Evolutionary conservation across 2,888 invertebrate genomes (phyloP), one percentile per base, ranked within the genome.

Genomic region (Dryocosmus kuriphilus): DNA sequence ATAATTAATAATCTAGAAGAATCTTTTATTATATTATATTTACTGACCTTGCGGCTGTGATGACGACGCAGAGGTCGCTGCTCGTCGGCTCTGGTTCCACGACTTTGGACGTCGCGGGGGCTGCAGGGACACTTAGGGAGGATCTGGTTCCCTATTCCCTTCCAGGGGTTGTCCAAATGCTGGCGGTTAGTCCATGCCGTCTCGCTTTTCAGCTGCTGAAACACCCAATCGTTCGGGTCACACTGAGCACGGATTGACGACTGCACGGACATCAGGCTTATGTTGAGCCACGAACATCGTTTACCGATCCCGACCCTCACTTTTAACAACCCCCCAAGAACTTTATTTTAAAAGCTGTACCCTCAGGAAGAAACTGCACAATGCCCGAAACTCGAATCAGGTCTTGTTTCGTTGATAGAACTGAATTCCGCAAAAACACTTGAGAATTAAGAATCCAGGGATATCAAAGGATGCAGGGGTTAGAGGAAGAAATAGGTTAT

Each of bases 41-140:
- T 27, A 88, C 91, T 90, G 84, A 91, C 91, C 91, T 91, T 90
- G 87, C 90, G 91, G 91, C 91, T 91, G 90, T 88, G 85, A 86
- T 81, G 84, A 84, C 84, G 84, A 80, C 82, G 87, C 85, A 86
- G 88, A 88, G 86, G 86, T 88, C 89, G 90, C 87, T 88, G 90
- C 81, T 82, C 84, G 83, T 80, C 85, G 80, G 65, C 77, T 77
- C 79, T 78, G 61, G 77, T 77, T 80, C 73, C 85, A 84, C 82
- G 84, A 80, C 81, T 85, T 77, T 80, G 77, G 41, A 76, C 81
- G 82, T 80, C 81, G 82, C 84, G 85, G 82, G 82, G 83, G 74
- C 82, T 78, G 77, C 81, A 78, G 81, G 79, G 83, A 81, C 85
- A 79, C 79, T 79, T 73, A 80, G 83, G 87, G 83, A 86, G 85